Evolutionary conservation across 2,113 vertebrate genomes (phyloP).

Genomic region (Gasterosteus nipponicus): DNA sequence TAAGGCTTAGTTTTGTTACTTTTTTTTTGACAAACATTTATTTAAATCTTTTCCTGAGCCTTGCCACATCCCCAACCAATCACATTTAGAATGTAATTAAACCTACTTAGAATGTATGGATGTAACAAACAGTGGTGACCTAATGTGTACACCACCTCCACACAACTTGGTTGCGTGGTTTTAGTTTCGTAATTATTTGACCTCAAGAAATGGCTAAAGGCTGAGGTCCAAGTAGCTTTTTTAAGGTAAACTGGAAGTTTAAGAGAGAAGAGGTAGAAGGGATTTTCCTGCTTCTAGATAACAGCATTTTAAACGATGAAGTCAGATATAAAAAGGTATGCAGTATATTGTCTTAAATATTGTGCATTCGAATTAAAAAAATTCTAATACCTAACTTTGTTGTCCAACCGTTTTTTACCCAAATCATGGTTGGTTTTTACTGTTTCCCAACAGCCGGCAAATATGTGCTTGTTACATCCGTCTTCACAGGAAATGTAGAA

Average conservation of each 20-base stretch:
- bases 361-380: conserved; percentile 1
- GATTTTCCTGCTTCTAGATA: too few species aligned
- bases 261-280: not conserved
- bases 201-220: not conserved
- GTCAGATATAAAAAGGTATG: not conserved
- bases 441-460: not conserved
- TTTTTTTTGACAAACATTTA: too few species aligned
- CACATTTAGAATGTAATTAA: too few species aligned
- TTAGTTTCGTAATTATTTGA: not conserved
- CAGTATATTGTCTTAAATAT: not conserved
- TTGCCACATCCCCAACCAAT: too few species aligned
- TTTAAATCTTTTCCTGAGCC: too few species aligned
- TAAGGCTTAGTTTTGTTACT: too few species aligned
- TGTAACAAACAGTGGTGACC: too few species aligned
- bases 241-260: not conserved
- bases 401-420: not conserved
- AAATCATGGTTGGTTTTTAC: too few species aligned
- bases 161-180: not conserved
- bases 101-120: too few species aligned
- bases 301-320: too few species aligned
- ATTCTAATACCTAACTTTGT: not conserved
- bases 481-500: too few species aligned
- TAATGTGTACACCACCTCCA: not conserved
- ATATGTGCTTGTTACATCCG: too few species aligned
- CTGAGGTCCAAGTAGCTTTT: not conserved